Base-by-base conservation (phyloP, 2,888 invertebrate species). In the Lycocerus yunnanus region DNA sequence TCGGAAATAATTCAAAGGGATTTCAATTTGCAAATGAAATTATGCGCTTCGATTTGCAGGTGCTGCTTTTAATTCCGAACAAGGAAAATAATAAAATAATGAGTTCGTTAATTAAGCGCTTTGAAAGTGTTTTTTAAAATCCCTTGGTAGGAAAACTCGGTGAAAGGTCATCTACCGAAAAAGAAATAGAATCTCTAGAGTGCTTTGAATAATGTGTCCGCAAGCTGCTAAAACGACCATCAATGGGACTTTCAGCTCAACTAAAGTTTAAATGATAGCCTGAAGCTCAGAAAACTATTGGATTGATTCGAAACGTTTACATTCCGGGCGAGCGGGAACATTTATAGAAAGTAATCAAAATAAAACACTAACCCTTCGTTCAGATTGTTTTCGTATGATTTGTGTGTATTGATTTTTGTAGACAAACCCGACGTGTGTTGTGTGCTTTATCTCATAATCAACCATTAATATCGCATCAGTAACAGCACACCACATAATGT, bases 231-330 rank as follows among this genome's bases (percentile, higher is more conserved):
- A 73, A 79, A 77, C 77, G 78, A 78, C n/a, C 78, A 68, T 78
- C 77, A 73, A 77, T 78, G 78, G 76, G 78, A 72, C 72, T 75
- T 73, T 69, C 73, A 72, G 72, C 75, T 75, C 77, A 73, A 75
- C 77, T 78, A 78, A 76, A 78, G 78, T 75, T 78, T 80, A 81
- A 81, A 81, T 78, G 76, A 80, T 80, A 76, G 78, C 78, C 78
- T 65, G 61, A 21, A 72, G 75, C 76, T 74, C 70, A 60, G 73
- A 73, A 77, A 77, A 74, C 77, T 71, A 74, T 78, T 75, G 78
- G 78, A 80, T 80, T 80, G 80, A 79, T 78, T 16, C 14, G 15
- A 63, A 63, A 15, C 16, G 61, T 63, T n/a, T 18, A 16, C 16
- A 63, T 63, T 79, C 75, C 75, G 15, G 66, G 2, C 20, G 61